These are phyloP conservation scores for Amyelois transitella DNA, from an alignment of 1,140 invertebrate genomes.

Conservation along the genomic window DNA sequence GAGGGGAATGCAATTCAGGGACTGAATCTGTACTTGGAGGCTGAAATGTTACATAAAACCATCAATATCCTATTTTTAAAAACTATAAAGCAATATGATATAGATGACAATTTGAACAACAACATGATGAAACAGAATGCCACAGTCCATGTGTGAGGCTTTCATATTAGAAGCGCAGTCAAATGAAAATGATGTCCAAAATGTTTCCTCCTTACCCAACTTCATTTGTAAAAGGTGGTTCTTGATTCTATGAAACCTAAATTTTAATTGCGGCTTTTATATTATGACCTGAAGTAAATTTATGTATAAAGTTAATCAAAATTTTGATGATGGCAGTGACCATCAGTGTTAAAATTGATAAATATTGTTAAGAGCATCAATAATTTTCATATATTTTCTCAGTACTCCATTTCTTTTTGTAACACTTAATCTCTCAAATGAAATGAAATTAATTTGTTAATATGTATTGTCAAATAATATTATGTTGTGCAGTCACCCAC, in stretches of 20 bases:
- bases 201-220: background rate
- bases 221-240: background rate
- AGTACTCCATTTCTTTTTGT: no score
- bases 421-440: no score
- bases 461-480: no score
- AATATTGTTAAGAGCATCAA: background rate
- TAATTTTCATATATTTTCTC: no score
- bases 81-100: background rate
- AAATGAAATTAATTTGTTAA: no score
- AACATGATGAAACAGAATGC: no score
- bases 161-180: background rate
- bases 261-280: no score
- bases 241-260: no score
- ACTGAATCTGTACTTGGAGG: constrained; percentile 52
- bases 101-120: no score
- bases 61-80: background rate
- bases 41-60: constrained; percentile 35
- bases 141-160: no score
- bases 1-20: constrained; percentile 49
- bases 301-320: background rate
- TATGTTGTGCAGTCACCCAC: no score
- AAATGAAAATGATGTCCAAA: background rate
- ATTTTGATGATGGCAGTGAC: constrained; percentile 3
- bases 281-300: background rate
- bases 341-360: constrained; percentile 2